These are phyloP conservation scores for Gibbula magus DNA, from an alignment of 2,888 invertebrate species.

Conservation along the genomic window DNA sequence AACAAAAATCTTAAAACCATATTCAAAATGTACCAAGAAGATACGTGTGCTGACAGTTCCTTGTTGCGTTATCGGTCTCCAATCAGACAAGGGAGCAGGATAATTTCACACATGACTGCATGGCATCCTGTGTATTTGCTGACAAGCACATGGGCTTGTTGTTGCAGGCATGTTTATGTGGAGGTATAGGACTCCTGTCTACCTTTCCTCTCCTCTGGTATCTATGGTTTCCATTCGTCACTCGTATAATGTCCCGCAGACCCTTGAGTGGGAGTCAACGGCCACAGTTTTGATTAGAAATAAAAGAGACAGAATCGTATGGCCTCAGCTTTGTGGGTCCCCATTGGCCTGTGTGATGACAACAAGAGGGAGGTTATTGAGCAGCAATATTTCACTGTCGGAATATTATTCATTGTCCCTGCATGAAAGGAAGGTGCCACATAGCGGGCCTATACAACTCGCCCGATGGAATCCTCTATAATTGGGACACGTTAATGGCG, in stretches of 20 bases:
- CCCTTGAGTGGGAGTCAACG: not conserved
- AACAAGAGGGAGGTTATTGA: not conserved
- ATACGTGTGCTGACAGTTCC: too few species aligned
- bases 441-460: too few species aligned
- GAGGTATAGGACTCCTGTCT: not conserved
- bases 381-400: not conserved
- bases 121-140: not conserved
- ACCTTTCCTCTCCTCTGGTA: not conserved
- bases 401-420: not conserved
- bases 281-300: not conserved
- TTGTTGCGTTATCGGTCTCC: too few species aligned
- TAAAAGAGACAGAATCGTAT: slow-evolving; percentile 5
- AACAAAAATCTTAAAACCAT: too few species aligned
- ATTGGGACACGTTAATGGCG: too few species aligned
- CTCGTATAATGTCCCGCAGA: not conserved
- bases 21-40: too few species aligned
- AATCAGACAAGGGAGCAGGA: not conserved
- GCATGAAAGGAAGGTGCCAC: not conserved
- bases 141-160: not conserved
- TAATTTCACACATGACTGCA: not conserved
- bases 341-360: not conserved
- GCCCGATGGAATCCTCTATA: too few species aligned
- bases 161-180: not conserved
- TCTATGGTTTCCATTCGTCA: slow-evolving; percentile 2
- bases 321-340: not conserved